phyloP scores from a whole-genome alignment of 2,113 vertebrate species.

The Poeciliopsis prolifica region DNA sequence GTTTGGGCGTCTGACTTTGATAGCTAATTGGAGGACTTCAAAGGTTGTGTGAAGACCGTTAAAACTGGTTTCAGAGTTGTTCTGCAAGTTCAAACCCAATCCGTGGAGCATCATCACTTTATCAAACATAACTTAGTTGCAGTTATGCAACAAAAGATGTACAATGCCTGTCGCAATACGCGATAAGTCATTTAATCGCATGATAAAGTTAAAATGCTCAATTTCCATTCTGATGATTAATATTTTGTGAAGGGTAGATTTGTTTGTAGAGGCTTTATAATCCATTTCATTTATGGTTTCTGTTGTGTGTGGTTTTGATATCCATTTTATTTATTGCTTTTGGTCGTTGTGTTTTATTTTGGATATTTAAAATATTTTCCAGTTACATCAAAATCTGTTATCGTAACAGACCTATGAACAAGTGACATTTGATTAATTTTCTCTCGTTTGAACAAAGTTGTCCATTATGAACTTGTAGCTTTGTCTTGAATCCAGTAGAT shows the following conservation, averaged over 20 bases:
- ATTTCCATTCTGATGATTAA: no score
- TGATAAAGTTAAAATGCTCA: no score
- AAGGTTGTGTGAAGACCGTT: background rate
- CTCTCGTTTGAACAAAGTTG: background rate
- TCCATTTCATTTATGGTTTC: no score
- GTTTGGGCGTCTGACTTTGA: background rate
- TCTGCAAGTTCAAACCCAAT: background rate
- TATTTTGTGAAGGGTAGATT: no score
- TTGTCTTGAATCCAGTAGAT: conserved; percentile 54
- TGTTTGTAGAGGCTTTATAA: no score
- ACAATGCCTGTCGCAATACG: no score
- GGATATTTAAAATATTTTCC: no score
- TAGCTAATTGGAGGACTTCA: background rate
- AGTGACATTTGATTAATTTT: background rate
- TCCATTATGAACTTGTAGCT: conserved; percentile 22
- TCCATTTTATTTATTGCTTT: no score
- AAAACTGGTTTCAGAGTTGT: background rate
- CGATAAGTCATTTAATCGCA: no score
- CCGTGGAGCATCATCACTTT: background rate
- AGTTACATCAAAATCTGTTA: no score
- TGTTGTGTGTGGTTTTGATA: no score
- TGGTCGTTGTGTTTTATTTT: no score
- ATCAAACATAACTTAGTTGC: background rate
- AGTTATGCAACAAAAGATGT: background rate
- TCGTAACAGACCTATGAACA: background rate